Evolutionary conservation across 2,113 vertebrate genomes (phyloP).

Genomic region (Narcine bancroftii): DNA sequence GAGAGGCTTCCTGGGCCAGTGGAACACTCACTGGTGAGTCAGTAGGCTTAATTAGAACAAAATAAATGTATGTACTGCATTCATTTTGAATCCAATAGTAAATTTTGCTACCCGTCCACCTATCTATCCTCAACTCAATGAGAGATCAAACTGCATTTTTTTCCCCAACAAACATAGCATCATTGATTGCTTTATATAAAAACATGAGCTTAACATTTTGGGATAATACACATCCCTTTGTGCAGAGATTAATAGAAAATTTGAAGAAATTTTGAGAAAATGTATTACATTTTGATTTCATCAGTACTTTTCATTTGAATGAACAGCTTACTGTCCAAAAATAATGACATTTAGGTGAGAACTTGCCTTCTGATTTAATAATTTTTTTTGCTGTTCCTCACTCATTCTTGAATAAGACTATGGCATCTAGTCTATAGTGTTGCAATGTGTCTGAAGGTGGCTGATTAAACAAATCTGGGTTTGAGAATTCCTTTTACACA

Average conservation of each 20-base stretch:
- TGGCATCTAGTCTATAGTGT: no score
- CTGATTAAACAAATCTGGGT: no score
- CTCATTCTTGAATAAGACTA: no score
- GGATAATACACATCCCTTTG: not conserved
- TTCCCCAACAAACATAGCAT: not conserved
- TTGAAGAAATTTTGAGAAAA: not conserved
- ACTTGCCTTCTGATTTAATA: not conserved
- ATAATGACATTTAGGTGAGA: not conserved
- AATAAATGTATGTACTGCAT: not conserved
- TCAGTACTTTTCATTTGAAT: not conserved
- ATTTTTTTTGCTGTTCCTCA: no score
- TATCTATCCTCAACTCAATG: not conserved
- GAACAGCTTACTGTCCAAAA: not conserved
- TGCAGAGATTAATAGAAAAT: not conserved
- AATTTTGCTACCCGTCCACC: not conserved
- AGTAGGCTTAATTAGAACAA: not conserved
- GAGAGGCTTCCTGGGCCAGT: no score
- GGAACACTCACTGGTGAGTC: no score
- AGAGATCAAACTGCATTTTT: not conserved
- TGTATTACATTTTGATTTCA: not conserved
- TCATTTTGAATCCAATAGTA: not conserved
- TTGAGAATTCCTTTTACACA: no score
- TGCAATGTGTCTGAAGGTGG: no score
- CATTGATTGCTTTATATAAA: not conserved
- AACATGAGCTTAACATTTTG: not conserved